phyloP scores from a whole-genome alignment of 2,113 vertebrate genomes.

The Oncorhynchus tshawytscha region DNA sequence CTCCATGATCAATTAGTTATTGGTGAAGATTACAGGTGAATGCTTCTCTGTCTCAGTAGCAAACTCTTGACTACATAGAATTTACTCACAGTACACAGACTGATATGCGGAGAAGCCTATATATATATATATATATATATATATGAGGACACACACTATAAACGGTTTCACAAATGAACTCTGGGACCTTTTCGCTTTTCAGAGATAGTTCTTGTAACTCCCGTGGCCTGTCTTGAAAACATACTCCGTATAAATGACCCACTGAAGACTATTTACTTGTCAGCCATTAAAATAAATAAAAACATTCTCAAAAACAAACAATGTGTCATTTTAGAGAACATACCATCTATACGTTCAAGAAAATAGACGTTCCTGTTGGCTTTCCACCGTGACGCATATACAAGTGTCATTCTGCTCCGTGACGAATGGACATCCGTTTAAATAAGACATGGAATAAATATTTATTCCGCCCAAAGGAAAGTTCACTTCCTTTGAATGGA shows the following conservation, averaged over 20 bases:
- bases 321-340: constrained; percentile 27
- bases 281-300: constrained; percentile 57
- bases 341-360: constrained; percentile 17
- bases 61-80: background rate
- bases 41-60: background rate
- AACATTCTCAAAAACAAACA: constrained; percentile 55
- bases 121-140: background rate
- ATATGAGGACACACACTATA: background rate
- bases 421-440: constrained; percentile 56
- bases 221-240: constrained; percentile 23
- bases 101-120: background rate
- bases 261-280: constrained; percentile 40
- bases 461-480: constrained; percentile 54
- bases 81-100: background rate
- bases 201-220: background rate
- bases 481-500: constrained; percentile 62
- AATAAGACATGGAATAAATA: constrained; percentile 70
- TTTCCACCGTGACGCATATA: constrained; percentile 9
- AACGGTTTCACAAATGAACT: background rate
- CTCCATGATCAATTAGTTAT: no score
- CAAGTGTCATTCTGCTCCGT: constrained; percentile 42
- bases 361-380: constrained; percentile 21
- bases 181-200: background rate
- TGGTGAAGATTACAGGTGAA: background rate
- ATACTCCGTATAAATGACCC: constrained; percentile 35